Evolutionary conservation across 2,888 invertebrate genomes (phyloP).

Genomic region (Horisme vitalbata): DNA sequence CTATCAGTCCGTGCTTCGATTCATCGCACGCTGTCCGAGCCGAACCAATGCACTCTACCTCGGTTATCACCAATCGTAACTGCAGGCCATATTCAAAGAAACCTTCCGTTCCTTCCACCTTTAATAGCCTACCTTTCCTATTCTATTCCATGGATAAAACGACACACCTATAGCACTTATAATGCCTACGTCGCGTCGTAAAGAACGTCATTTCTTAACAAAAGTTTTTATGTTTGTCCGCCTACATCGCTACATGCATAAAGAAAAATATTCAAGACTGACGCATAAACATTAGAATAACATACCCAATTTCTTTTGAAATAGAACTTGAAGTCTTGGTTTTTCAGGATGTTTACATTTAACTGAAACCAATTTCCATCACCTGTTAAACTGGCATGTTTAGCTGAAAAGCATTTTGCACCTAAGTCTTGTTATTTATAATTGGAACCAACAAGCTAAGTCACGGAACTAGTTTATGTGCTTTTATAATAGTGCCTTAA

Average conservation of each 20-base stretch:
- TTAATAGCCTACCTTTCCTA: conserved; percentile 3
- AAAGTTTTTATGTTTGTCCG: conserved; percentile 13
- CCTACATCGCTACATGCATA: conserved; percentile 21
- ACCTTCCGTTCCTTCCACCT: conserved; percentile 6
- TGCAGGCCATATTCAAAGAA: conserved; percentile 50
- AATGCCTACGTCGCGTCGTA: conserved; percentile 7
- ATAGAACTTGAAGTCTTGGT: conserved; percentile 17
- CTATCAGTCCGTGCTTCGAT: conserved; percentile 77
- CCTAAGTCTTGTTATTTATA: conserved; percentile 16
- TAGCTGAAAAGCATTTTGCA: conserved; percentile 17
- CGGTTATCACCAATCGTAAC: conserved; percentile 72
- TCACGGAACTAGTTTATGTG: no score
- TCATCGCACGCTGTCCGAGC: conserved; percentile 61
- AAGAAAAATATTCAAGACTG: conserved; percentile 31
- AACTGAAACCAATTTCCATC: conserved; percentile 24
- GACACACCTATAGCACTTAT: conserved; percentile 14
- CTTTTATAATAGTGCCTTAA: no score
- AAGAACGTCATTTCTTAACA: conserved; percentile 1
- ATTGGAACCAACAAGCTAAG: no score
- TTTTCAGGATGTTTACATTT: conserved; percentile 30
- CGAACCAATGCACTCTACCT: conserved; percentile 56
- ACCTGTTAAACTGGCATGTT: conserved; percentile 16
- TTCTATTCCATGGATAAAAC: conserved; percentile 13
- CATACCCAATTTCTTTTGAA: conserved; percentile 3
- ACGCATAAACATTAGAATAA: conserved; percentile 14